Evolutionary conservation across 2,797 vertebrate species (phyloP).

Genomic region (Clarias fuscus): DNA sequence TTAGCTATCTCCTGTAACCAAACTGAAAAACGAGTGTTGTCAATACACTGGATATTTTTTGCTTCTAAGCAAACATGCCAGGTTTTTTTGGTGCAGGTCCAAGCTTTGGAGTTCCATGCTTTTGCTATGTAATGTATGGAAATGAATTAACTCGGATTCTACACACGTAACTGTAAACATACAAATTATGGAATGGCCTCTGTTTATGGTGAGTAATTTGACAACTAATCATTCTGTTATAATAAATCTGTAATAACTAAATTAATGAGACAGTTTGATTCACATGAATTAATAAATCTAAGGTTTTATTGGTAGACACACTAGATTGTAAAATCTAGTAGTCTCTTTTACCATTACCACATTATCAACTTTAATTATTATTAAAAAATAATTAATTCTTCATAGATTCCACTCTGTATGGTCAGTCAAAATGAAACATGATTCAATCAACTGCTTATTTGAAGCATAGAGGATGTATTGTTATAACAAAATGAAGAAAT

Average conservation of each 20-base stretch:
- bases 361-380: background rate
- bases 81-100: background rate
- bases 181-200: background rate
- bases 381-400: background rate
- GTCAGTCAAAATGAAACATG: background rate
- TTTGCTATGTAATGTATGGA: background rate
- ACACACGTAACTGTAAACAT: background rate
- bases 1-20: background rate
- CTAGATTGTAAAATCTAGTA: background rate
- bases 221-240: background rate
- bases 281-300: background rate
- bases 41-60: background rate
- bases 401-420: background rate
- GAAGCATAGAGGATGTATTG: background rate
- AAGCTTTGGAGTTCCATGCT: background rate
- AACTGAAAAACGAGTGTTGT: background rate
- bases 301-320: background rate
- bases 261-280: background rate
- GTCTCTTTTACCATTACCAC: background rate
- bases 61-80: background rate
- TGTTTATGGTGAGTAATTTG: background rate
- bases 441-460: background rate
- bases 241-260: background rate
- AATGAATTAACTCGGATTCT: background rate
- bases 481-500: background rate